phyloP scores from a whole-genome alignment of 30 jellyfish, hydroid and myxozoan genomes.

The Aurelia aurita complex sp. Pacific region DNA sequence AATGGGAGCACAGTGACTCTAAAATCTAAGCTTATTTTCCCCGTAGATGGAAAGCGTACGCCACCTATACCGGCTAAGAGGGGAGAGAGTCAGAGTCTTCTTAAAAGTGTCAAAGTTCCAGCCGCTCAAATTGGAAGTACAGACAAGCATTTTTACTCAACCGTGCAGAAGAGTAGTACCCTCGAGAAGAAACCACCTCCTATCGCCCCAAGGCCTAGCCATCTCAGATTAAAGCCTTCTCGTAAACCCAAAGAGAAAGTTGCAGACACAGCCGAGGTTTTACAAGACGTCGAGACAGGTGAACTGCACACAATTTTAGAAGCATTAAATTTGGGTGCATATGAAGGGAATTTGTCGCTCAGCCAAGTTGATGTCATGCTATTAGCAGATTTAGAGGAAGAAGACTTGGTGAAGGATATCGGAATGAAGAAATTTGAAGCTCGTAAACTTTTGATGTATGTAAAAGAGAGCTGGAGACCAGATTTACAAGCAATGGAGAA shows the following conservation, averaged over 20 bases:
- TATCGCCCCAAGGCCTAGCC: too few species aligned
- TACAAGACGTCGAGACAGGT: neutral
- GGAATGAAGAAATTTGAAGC: conserved; percentile 35
- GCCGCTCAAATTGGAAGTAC: too few species aligned
- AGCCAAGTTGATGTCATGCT: conserved; percentile 8
- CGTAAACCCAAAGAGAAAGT: neutral
- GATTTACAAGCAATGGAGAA: neutral
- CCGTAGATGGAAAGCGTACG: too few species aligned
- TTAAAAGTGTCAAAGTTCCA: too few species aligned
- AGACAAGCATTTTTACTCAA: too few species aligned
- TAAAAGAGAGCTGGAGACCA: conserved; percentile 17
- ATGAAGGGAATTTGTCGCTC: neutral
- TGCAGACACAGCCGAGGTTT: neutral
- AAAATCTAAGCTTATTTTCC: neutral
- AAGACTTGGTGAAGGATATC: conserved; percentile 6
- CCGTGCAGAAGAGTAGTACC: too few species aligned
- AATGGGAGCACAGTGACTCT: neutral
- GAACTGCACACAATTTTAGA: neutral
- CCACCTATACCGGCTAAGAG: too few species aligned
- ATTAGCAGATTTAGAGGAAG: conserved; percentile 5
- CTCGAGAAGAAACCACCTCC: too few species aligned
- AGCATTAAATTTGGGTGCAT: conserved; percentile 1
- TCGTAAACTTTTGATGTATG: neutral
- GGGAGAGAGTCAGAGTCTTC: too few species aligned
- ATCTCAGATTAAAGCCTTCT: too few species aligned